A percentile compares a stretch with the other conserved stretches of the same genome.
Conservation (phyloP, 2,888 invertebrate genomes). For the Rhopalosiphum nymphaeae region DNA sequence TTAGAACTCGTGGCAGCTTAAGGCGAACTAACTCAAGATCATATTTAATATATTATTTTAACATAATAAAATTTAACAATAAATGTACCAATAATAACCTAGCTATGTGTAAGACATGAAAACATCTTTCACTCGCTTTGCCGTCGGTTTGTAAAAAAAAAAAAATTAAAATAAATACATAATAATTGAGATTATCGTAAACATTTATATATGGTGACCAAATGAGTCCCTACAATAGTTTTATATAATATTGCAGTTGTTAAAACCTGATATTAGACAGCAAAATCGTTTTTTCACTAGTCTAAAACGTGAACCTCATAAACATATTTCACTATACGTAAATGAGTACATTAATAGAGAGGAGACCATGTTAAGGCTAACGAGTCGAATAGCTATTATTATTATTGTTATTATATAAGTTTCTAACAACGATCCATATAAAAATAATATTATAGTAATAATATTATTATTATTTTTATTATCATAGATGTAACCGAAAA, state of each 20-base stretch:
- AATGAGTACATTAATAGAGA: not conserved
- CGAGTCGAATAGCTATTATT: not conserved
- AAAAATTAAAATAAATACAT: slow-evolving; percentile 8
- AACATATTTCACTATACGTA: not conserved
- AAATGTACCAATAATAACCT: not conserved
- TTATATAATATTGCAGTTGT: not conserved
- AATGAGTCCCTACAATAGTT: not conserved
- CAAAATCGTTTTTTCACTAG: not conserved
- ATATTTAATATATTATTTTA: slow-evolving; percentile 9
- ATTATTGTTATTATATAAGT: not conserved
- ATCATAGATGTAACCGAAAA: not conserved
- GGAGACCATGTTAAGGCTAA: not conserved
- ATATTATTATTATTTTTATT: not conserved
- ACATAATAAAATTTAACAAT: slow-evolving; percentile 28
- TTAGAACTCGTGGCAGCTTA: not conserved
- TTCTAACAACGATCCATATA: slow-evolving; percentile 3
- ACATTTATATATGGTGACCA: not conserved
- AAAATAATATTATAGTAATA: slow-evolving; percentile 11
- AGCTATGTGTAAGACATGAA: not conserved
- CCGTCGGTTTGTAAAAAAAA: too few relatives aligned
- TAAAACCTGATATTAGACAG: not conserved
- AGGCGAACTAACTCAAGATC: slow-evolving; percentile 12
- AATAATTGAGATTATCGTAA: slow-evolving; percentile 31
- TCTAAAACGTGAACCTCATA: not conserved
- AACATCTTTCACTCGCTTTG: not conserved